Conservation (phyloP, 2,888 invertebrate genomes). For the Cephus spinipes region DNA sequence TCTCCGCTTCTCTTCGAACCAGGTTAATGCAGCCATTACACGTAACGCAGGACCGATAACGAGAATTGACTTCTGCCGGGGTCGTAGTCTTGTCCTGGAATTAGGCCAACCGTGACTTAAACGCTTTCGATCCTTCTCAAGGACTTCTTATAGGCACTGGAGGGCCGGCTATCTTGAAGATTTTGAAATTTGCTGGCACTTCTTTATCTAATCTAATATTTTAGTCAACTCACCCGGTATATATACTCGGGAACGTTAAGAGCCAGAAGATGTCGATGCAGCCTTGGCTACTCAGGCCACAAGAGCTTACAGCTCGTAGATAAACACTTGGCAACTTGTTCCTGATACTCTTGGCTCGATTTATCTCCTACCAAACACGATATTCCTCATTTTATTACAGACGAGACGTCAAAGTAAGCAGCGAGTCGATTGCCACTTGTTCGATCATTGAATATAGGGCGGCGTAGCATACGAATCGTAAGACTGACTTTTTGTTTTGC, state of each 20-base stretch:
- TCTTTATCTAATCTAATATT: not conserved
- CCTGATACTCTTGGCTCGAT: not conserved
- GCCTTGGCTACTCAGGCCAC: slow-evolving; percentile 42
- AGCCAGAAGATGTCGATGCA: slow-evolving; percentile 1
- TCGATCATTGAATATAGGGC: no score
- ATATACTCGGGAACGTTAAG: not conserved
- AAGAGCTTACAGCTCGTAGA: slow-evolving; percentile 46
- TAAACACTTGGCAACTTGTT: slow-evolving; percentile 41
- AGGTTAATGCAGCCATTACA: not conserved
- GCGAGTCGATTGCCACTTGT: not conserved
- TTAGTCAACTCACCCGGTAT: slow-evolving; percentile 3
- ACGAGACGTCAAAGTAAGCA: not conserved
- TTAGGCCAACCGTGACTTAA: not conserved
- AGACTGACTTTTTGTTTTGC: not conserved
- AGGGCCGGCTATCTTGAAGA: not conserved
- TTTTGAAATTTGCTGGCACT: not conserved
- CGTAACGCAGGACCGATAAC: not conserved
- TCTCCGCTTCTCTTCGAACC: not conserved
- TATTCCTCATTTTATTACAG: not conserved
- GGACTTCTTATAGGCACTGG: not conserved
- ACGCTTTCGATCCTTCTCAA: slow-evolving; percentile 1
- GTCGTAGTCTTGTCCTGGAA: not conserved
- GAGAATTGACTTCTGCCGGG: not conserved
- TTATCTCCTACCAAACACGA: not conserved
- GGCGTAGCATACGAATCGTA: not conserved